phyloP scores from a whole-genome alignment of 2,113 vertebrate genomes.

The Eidolon helvum region DNA sequence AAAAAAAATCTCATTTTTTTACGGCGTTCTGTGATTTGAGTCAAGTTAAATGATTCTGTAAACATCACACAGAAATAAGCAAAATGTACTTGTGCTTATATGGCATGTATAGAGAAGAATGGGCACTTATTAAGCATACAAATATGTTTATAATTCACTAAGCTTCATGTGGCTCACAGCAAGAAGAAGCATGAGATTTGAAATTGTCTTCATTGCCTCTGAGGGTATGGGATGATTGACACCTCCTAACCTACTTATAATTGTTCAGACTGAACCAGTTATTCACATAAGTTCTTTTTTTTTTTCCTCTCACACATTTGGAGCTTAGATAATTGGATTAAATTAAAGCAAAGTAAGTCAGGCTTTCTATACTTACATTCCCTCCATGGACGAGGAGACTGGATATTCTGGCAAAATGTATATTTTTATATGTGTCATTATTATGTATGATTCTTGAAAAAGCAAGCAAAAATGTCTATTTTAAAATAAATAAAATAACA shows the following conservation, averaged over 20 bases:
- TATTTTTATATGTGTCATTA: constrained; percentile 11
- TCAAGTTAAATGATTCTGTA: constrained; percentile 20
- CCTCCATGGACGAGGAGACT: neutral
- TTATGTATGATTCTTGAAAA: constrained; percentile 18
- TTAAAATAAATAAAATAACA: constrained; percentile 29
- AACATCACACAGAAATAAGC: constrained; percentile 16
- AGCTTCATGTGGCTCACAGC: constrained; percentile 6
- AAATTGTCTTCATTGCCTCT: constrained; percentile 47
- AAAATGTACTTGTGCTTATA: neutral
- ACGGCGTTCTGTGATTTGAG: constrained; percentile 17
- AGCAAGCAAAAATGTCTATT: constrained; percentile 14
- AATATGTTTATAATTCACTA: constrained; percentile 49
- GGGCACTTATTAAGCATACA: constrained; percentile 12
- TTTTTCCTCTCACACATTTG: neutral
- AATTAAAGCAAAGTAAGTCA: constrained; percentile 53
- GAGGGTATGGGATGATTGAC: constrained; percentile 32
- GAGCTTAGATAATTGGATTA: constrained; percentile 58
- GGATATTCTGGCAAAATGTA: constrained; percentile 34
- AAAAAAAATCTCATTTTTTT: neutral
- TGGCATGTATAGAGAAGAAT: neutral
- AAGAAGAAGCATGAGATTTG: constrained; percentile 36
- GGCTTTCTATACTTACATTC: neutral
- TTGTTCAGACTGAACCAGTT: neutral
- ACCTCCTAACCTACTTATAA: constrained; percentile 43
- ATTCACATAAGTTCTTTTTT: constrained; percentile 9